Evolutionary conservation across 2,797 vertebrate genomes (phyloP).

Genomic region (Pseudochaenichthys georgianus): DNA sequence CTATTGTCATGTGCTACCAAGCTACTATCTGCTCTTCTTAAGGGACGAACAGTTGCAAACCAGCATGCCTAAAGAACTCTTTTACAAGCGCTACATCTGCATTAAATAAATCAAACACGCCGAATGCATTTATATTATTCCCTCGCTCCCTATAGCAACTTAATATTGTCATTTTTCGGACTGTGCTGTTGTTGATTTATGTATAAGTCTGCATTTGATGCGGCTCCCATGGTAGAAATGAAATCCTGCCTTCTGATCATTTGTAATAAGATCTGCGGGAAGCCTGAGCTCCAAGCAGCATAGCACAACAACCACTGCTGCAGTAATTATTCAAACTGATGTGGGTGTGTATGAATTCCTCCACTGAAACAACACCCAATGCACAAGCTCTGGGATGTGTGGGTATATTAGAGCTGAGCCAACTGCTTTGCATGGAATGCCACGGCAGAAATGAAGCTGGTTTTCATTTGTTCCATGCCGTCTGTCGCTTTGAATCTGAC

Average conservation of each 20-base stretch:
- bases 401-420: constrained; percentile 23
- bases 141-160: constrained; percentile 31
- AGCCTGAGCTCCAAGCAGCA: constrained; percentile 50
- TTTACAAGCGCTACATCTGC: constrained; percentile 11
- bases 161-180: constrained; percentile 59
- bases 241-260: constrained; percentile 44
- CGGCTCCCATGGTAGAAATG: constrained; percentile 37
- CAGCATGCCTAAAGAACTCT: constrained; percentile 16
- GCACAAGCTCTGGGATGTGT: constrained; percentile 16
- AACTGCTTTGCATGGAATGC: constrained; percentile 20
- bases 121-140: background rate
- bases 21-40: background rate
- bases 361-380: constrained; percentile 45
- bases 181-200: constrained; percentile 60
- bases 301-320: constrained; percentile 41
- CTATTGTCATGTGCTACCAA: background rate
- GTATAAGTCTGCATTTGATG: constrained; percentile 54
- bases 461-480: background rate
- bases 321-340: constrained; percentile 63
- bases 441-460: constrained; percentile 11
- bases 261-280: constrained; percentile 59
- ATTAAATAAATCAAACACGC: constrained; percentile 51
- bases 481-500: background rate
- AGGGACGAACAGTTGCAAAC: background rate
- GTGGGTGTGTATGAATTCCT: constrained; percentile 61